Evolutionary conservation across 2,888 invertebrate species (phyloP).

Genomic region (Erebia palarica): DNA sequence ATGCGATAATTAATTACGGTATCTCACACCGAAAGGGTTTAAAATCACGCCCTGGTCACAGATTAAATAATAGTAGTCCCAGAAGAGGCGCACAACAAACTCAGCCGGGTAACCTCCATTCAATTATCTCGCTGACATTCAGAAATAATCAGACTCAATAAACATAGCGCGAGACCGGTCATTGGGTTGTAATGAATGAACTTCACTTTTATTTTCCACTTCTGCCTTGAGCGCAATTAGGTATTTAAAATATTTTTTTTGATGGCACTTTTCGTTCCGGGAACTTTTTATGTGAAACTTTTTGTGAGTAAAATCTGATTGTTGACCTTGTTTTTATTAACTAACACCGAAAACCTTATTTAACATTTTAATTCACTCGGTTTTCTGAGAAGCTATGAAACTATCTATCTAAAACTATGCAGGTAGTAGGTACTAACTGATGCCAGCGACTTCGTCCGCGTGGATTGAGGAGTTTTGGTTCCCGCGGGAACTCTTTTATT

Average conservation of each 20-base stretch:
- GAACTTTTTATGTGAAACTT: background rate
- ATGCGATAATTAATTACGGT: too few species aligned
- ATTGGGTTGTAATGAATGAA: slow-evolving; percentile 19
- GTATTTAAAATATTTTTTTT: background rate
- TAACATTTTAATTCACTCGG: background rate
- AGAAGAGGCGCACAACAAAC: too few species aligned
- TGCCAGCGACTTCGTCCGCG: too few species aligned
- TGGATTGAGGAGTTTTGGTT: too few species aligned
- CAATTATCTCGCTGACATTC: slow-evolving; percentile 24
- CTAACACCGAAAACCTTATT: background rate
- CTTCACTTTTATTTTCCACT: slow-evolving; percentile 19
- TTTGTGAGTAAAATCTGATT: slow-evolving; percentile 1
- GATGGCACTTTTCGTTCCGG: background rate
- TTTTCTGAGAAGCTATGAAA: background rate
- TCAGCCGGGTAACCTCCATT: slow-evolving; percentile 7
- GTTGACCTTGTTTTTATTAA: slow-evolving; percentile 1
- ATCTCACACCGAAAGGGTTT: too few species aligned
- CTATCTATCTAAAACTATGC: too few species aligned
- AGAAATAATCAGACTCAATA: slow-evolving; percentile 23
- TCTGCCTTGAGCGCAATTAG: background rate
- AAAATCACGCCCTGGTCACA: too few species aligned
- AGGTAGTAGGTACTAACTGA: too few species aligned
- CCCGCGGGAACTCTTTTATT: too few species aligned
- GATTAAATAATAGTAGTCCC: too few species aligned
- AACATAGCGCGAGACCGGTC: slow-evolving; percentile 13